These are phyloP conservation scores for Drosophila subobscura DNA, from an alignment of 1,140 invertebrate species.

Conservation along the genomic window DNA sequence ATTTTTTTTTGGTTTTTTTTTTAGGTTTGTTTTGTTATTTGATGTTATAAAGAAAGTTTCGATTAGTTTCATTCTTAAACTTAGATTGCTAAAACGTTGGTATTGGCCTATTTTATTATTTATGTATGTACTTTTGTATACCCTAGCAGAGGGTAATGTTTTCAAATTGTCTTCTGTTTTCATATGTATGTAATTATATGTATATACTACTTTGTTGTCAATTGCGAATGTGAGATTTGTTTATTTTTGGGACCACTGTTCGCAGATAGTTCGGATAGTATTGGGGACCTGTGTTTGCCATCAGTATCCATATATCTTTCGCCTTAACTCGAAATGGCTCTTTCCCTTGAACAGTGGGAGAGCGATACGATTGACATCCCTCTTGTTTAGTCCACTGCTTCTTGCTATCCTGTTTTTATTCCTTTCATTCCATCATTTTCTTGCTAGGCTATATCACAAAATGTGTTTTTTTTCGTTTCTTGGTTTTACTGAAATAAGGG, in stretches of 20 bases:
- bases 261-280: too few relatives aligned
- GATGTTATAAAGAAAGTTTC: constrained; percentile 52
- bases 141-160: constrained; percentile 2
- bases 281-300: too few relatives aligned
- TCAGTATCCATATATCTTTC: too few relatives aligned
- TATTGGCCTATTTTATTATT: constrained; percentile 76
- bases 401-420: constrained; percentile 12
- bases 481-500: neutral
- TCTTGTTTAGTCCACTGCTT: too few relatives aligned
- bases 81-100: constrained; percentile 72
- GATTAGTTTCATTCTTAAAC: constrained; percentile 52
- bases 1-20: constrained; percentile 25
- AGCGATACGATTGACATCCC: too few relatives aligned
- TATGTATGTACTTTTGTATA: constrained; percentile 43
- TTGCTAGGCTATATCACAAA: constrained; percentile 56
- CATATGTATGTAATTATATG: constrained; percentile 3
- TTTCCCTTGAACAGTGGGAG: too few relatives aligned
- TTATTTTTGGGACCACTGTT: neutral
- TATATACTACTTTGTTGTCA: constrained; percentile 14
- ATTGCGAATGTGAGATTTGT: constrained; percentile 30
- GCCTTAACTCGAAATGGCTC: too few relatives aligned
- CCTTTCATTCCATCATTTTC: constrained; percentile 24
- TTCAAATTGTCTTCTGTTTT: neutral
- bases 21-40: constrained; percentile 23
- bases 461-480: constrained; percentile 31